Conservation (phyloP, 2,113 vertebrate genomes). For the Festucalex cinctus region DNA sequence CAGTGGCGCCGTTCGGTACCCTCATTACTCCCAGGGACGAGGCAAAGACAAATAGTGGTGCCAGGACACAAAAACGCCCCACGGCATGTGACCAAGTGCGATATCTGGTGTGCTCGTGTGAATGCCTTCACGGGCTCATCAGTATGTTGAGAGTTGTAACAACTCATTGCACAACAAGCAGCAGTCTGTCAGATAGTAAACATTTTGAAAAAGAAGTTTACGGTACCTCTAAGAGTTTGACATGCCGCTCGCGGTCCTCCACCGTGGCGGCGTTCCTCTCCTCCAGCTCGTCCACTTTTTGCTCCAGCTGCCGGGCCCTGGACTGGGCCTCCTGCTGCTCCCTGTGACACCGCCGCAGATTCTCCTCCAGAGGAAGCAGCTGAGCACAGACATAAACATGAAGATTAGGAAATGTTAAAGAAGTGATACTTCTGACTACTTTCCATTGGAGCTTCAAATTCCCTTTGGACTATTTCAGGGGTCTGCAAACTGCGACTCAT, state of each 20-base stretch:
- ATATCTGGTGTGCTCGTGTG: no score
- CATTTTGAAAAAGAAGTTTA: neutral
- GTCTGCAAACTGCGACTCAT: no score
- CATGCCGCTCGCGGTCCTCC: conserved; percentile 79
- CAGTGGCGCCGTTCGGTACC: conserved; percentile 11
- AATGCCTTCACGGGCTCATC: neutral
- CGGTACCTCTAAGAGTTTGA: conserved; percentile 84
- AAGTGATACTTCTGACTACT: neutral
- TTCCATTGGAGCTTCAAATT: neutral
- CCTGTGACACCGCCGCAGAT: conserved; percentile 76
- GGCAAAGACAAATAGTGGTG: conserved; percentile 31
- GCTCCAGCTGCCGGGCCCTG: conserved; percentile 81
- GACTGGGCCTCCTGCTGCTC: conserved; percentile 82
- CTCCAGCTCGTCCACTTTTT: conserved; percentile 82
- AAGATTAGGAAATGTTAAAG: conserved; percentile 10
- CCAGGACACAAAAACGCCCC: conserved; percentile 9
- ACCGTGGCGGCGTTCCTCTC: conserved; percentile 72
- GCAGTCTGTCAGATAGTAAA: neutral
- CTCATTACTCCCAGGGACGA: conserved; percentile 8
- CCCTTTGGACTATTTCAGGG: neutral
- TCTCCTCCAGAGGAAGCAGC: conserved; percentile 83
- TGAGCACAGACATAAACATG: conserved; percentile 57
- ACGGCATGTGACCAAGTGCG: neutral
- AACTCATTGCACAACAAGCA: no score
- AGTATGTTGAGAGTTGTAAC: neutral